Evolutionary conservation across 2,888 invertebrate genomes (phyloP).

Genomic region (Aphidius colemani): DNA sequence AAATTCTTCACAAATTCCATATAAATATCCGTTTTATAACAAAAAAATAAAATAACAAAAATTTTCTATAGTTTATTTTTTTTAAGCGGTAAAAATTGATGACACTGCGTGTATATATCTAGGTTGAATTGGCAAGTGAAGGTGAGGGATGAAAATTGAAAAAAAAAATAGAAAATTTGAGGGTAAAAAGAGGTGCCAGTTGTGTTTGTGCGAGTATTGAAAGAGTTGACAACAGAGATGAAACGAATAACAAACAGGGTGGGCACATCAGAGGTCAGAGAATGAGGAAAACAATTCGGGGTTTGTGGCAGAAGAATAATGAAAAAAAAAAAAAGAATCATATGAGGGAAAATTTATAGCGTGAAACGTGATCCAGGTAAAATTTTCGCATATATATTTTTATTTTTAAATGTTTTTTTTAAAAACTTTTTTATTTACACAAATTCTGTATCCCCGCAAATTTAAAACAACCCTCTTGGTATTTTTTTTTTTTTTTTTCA

Average conservation of each 20-base stretch:
- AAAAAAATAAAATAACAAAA: too few species aligned
- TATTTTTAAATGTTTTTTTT: too few species aligned
- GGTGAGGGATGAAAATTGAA: not conserved
- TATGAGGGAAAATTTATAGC: slow-evolving; percentile 31
- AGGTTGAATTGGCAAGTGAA: too few species aligned
- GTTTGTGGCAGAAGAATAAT: not conserved
- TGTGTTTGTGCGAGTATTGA: slow-evolving; percentile 4
- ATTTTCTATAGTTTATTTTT: too few species aligned
- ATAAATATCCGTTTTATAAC: too few species aligned
- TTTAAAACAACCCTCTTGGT: not conserved
- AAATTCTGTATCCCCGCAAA: slow-evolving; percentile 6
- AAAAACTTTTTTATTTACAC: slow-evolving; percentile 36
- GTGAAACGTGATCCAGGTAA: slow-evolving; percentile 33
- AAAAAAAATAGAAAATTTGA: not conserved
- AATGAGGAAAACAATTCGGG: slow-evolving; percentile 5
- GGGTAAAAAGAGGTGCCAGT: not conserved
- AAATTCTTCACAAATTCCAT: too few species aligned
- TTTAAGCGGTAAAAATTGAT: slow-evolving; percentile 2
- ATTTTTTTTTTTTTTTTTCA: slow-evolving; percentile 8
- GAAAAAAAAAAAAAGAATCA: slow-evolving; percentile 7
- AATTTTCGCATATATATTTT: slow-evolving; percentile 30
- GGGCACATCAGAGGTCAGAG: slow-evolving; percentile 10
- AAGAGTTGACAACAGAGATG: not conserved
- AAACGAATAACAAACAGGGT: slow-evolving; percentile 2
- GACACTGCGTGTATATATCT: not conserved